Evolutionary conservation across 30 jellyfish, hydroid and myxozoan species (phyloP).

Genomic region (Aurelia aurita): DNA sequence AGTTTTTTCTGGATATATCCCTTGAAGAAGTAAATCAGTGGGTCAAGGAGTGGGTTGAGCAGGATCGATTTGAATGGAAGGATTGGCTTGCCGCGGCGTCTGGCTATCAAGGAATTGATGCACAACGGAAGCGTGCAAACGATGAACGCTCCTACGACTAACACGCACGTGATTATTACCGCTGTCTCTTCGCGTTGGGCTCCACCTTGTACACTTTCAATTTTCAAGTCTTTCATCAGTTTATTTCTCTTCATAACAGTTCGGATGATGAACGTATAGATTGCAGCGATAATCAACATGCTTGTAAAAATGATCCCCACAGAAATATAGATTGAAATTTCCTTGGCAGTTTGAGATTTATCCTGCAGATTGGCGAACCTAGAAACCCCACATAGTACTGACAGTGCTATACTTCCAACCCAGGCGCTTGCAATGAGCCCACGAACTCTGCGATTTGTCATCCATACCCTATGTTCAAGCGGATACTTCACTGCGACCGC

Average conservation of each 20-base stretch:
- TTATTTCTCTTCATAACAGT: not conserved
- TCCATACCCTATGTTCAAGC: conserved; percentile 42
- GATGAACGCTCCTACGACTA: not conserved
- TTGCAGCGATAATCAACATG: conserved; percentile 4
- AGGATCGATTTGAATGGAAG: not conserved
- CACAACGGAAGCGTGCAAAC: not conserved
- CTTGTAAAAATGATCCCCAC: conserved; percentile 21
- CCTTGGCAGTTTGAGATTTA: not conserved
- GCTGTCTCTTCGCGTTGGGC: not conserved
- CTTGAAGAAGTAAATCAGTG: not conserved
- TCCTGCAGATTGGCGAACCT: conserved; percentile 5
- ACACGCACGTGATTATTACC: not conserved
- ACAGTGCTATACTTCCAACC: conserved; percentile 23
- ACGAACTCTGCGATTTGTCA: conserved; percentile 15
- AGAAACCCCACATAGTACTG: conserved; percentile 3
- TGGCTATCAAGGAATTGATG: not conserved
- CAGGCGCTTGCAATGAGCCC: conserved; percentile 40
- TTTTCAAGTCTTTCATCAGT: not conserved
- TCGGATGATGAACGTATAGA: conserved; percentile 11
- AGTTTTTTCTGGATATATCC: not conserved
- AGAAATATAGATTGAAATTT: conserved; percentile 1
- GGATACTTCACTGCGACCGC: conserved; percentile 56
- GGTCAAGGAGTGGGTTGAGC: not conserved
- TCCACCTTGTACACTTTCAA: too few relatives aligned
- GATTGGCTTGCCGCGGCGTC: not conserved